These are phyloP conservation scores for Enteromius mattozi DNA, from an alignment of 2,797 vertebrate species.

Conservation along the genomic window DNA sequence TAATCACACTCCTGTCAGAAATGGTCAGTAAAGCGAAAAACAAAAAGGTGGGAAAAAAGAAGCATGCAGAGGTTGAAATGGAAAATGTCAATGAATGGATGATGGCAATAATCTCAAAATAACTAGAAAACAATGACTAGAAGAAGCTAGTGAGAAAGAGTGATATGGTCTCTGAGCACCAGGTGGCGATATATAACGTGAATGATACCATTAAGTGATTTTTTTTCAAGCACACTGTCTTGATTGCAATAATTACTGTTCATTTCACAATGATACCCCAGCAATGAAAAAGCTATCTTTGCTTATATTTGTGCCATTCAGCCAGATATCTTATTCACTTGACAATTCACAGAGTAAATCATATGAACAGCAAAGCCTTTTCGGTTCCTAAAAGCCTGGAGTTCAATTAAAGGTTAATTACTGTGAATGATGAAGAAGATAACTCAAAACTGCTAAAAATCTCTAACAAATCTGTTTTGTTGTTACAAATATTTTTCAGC, in stretches of 20 bases:
- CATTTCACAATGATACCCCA: slow-evolving; percentile 1
- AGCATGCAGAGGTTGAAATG: slow-evolving; percentile 48
- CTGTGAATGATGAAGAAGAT: neutral
- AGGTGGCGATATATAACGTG: slow-evolving; percentile 30
- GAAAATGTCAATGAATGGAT: slow-evolving; percentile 33
- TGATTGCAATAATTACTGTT: slow-evolving; percentile 33
- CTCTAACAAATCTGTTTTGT: neutral
- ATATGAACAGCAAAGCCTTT: neutral
- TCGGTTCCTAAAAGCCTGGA: slow-evolving; percentile 1
- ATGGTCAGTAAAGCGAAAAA: slow-evolving; percentile 48
- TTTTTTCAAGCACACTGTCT: neutral
- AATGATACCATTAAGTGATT: neutral
- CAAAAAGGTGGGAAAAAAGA: slow-evolving; percentile 40
- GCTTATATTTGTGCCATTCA: neutral
- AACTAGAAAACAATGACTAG: neutral
- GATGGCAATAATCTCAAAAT: neutral
- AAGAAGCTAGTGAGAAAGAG: neutral
- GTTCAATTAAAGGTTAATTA: neutral
- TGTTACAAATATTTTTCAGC: neutral
- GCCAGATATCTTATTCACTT: neutral
- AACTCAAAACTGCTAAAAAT: neutral
- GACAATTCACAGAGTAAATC: neutral
- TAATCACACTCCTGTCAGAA: slow-evolving; percentile 49
- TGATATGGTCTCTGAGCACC: neutral
- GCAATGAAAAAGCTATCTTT: neutral